Evolutionary conservation across 2,797 vertebrate species (phyloP).

Genomic region (Carapus acus): DNA sequence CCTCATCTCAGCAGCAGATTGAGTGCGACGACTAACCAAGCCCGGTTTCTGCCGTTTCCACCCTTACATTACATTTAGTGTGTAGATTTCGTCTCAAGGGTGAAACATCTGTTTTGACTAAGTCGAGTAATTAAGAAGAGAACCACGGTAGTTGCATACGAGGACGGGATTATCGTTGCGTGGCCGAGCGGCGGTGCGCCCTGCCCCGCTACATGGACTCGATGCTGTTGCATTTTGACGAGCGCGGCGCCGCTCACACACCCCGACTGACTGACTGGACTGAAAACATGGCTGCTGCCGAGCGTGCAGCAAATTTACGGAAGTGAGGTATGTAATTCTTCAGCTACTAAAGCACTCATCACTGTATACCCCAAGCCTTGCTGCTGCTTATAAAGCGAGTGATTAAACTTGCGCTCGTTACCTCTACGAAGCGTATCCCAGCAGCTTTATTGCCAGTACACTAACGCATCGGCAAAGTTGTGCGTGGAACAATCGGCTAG

Average conservation of each 20-base stretch:
- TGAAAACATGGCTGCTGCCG: conserved; percentile 82
- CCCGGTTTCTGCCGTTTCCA: too few species aligned
- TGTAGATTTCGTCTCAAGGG: too few species aligned
- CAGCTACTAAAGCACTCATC: conserved; percentile 60
- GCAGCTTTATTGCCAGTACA: conserved; percentile 33
- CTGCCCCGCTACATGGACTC: conserved; percentile 45
- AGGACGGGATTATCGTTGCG: conserved; percentile 12
- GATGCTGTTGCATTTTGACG: conserved; percentile 57
- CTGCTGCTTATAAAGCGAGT: conserved; percentile 15
- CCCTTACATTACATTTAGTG: too few species aligned
- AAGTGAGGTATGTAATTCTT: conserved; percentile 80
- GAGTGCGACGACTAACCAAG: too few species aligned
- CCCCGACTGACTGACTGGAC: conserved; percentile 67
- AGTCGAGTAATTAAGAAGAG: too few species aligned
- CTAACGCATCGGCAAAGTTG: conserved; percentile 69
- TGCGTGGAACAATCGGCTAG: conserved; percentile 71
- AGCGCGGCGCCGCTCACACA: conserved; percentile 66
- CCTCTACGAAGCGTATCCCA: conserved; percentile 17
- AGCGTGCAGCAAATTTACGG: conserved; percentile 78
- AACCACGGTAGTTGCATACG: too few species aligned
- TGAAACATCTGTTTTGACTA: too few species aligned
- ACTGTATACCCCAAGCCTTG: conserved; percentile 34
- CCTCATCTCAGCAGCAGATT: too few species aligned
- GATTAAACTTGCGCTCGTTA: conserved; percentile 28
- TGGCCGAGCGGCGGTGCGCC: conserved; percentile 13